Base-by-base conservation (phyloP, 1,140 invertebrate species). In the Charaxes varanes region DNA sequence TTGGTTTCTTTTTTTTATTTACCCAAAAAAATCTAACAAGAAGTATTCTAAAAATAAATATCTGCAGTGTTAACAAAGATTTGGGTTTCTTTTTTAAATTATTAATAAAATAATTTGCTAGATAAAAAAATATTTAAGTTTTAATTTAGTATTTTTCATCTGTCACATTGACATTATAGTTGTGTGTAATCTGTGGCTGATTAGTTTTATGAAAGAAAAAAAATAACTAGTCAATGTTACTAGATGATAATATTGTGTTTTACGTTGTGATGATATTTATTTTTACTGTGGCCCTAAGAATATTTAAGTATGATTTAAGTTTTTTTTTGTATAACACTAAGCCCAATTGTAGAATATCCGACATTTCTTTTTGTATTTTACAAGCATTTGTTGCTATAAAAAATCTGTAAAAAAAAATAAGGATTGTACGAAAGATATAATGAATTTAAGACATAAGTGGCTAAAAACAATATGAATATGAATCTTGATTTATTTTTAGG, bases 221-320 rank as follows among this genome's bases (percentile, higher is more conserved):
- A 44, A 38, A 51, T 21, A 32, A 52, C 67, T 71, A 71, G 67
- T 71, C 67, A 71, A 40, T 43, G 55, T 60, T 62, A 66, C 55
- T 64, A 62, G 59, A 57, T 41, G 45, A 62, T n/a, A n/a, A n/a
- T 67, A 63, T 63, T 51, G 46, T 56, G 23, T 50, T 50, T 51
- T 54, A 57, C 51, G 53, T 58, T 62, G 64, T 64, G 58, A 64
- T 64, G 35, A 58, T 60, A 60, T 60, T 64, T 68, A 64, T 62
- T 62, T 55, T 54, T 50, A 61, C 14, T 11, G 14, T 40, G 34
- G 8, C 33, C 19, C 23, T 40, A 46, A 34, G 41, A 14, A 16
- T 35, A 28, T 40, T 41, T 41, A 28, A 41, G 30, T 28, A 23
- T 32, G 32, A 31, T 26, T 41, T 31, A 28, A 26, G 19, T 12